Percentiles rank a stretch among this genome's conserved stretches.
phyloP scores from a whole-genome alignment of 2,113 vertebrate species.

The Chaenocephalus aceratus region DNA sequence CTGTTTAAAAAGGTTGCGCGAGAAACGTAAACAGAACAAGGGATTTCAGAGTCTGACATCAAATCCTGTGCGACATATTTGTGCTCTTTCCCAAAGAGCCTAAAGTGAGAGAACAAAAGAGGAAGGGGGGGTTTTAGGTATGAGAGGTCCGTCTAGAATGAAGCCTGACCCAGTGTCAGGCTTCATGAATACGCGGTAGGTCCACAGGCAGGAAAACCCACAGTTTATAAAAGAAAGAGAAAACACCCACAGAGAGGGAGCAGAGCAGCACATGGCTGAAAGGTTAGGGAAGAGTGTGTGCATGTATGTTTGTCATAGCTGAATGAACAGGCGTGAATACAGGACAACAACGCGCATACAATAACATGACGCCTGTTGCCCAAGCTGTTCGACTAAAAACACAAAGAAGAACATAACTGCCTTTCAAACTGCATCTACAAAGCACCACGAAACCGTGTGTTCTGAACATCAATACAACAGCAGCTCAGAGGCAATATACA shows the following conservation, averaged over 20 bases:
- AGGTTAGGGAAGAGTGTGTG: constrained; percentile 28
- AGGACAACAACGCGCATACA: constrained; percentile 31
- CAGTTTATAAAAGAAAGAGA: constrained; percentile 15
- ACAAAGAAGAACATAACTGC: constrained; percentile 47
- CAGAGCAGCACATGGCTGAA: constrained; percentile 11
- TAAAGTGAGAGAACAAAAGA: background rate
- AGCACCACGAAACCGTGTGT: constrained; percentile 2
- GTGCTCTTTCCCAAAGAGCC: constrained; percentile 16
- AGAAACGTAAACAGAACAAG: background rate
- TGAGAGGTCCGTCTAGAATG: constrained; percentile 50
- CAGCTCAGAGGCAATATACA: background rate
- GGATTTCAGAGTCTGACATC: background rate
- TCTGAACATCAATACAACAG: constrained; percentile 9
- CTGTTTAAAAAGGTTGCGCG: constrained; percentile 7
- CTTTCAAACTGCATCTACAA: constrained; percentile 36
- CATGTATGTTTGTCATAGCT: constrained; percentile 32
- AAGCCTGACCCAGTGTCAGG: constrained; percentile 65
- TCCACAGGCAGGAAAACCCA: constrained; percentile 56
- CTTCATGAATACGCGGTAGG: constrained; percentile 58
- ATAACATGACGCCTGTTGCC: constrained; percentile 40
- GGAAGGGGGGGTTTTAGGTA: constrained; percentile 1
- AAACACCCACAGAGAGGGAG: constrained; percentile 17
- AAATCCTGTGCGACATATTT: background rate
- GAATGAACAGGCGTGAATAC: constrained; percentile 25
- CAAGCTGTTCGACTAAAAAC: constrained; percentile 21